These are phyloP conservation scores for Thamnophis elegans DNA, from an alignment of 2,797 vertebrate species.

Conservation along the genomic window DNA sequence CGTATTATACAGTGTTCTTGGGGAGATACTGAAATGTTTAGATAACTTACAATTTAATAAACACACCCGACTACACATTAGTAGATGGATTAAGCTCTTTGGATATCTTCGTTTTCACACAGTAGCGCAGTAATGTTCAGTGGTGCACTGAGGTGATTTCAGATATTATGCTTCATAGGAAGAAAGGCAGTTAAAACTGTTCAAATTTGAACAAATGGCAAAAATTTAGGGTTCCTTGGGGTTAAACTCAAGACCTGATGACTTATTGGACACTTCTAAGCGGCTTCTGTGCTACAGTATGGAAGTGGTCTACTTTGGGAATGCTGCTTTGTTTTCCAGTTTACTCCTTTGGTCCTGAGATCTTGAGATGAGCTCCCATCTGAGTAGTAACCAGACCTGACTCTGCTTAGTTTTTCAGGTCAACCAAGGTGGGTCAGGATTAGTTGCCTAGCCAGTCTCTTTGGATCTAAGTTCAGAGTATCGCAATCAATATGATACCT, in stretches of 20 bases:
- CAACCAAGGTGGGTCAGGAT: not conserved
- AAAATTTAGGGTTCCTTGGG: not conserved
- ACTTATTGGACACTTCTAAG: not conserved
- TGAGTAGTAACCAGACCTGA: not conserved
- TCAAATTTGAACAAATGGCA: not conserved
- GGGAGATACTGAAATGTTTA: not conserved
- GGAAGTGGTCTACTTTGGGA: no score
- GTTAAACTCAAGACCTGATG: not conserved
- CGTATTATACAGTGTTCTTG: not conserved
- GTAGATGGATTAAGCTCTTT: not conserved
- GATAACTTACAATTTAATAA: not conserved
- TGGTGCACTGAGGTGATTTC: not conserved
- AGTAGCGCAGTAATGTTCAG: not conserved
- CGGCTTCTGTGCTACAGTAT: not conserved
- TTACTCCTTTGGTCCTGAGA: not conserved
- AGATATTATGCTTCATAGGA: not conserved
- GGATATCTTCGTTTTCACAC: not conserved
- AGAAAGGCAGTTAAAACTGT: not conserved
- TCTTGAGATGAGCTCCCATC: not conserved
- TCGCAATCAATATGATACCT: not conserved
- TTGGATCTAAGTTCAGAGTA: not conserved
- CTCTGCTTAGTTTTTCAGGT: not conserved
- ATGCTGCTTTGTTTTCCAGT: no score
- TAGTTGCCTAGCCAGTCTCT: not conserved
- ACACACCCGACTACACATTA: not conserved